Conservation (phyloP, 2,888 invertebrate species). For the Ichneumoninae sp. region DNA sequence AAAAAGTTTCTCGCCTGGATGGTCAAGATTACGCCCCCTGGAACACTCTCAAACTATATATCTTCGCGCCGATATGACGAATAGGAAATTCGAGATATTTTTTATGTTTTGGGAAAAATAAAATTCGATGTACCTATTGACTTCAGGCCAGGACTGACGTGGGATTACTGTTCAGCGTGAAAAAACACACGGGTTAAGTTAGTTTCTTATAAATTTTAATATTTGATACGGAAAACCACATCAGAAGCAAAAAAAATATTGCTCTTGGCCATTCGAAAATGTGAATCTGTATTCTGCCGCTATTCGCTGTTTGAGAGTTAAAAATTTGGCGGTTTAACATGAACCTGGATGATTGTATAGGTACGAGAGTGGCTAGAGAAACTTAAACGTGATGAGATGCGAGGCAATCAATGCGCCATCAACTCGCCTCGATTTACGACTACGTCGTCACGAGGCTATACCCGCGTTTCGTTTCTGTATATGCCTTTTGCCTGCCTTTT, state of each 20-base stretch:
- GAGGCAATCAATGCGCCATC: slow-evolving; percentile 83
- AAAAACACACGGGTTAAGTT: background rate
- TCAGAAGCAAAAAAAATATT: background rate
- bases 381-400: slow-evolving; percentile 78
- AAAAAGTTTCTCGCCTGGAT: slow-evolving; percentile 18
- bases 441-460: slow-evolving; percentile 78
- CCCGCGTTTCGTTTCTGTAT: slow-evolving; percentile 63
- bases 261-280: background rate
- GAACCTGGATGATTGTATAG: slow-evolving; percentile 18
- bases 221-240: background rate
- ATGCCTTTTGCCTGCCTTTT: slow-evolving; percentile 66
- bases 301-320: background rate
- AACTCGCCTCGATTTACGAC: slow-evolving; percentile 83
- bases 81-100: background rate
- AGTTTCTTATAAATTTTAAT: background rate
- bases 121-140: background rate
- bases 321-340: background rate
- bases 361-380: slow-evolving; percentile 21
- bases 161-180: background rate
- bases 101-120: background rate
- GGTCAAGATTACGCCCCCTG: slow-evolving; percentile 6
- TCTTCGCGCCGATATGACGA: slow-evolving; percentile 1
- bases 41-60: slow-evolving; percentile 13
- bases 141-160: background rate
- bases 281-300: background rate